phyloP scores from a whole-genome alignment of 1,140 invertebrate species.

The Anthonomus grandis region DNA sequence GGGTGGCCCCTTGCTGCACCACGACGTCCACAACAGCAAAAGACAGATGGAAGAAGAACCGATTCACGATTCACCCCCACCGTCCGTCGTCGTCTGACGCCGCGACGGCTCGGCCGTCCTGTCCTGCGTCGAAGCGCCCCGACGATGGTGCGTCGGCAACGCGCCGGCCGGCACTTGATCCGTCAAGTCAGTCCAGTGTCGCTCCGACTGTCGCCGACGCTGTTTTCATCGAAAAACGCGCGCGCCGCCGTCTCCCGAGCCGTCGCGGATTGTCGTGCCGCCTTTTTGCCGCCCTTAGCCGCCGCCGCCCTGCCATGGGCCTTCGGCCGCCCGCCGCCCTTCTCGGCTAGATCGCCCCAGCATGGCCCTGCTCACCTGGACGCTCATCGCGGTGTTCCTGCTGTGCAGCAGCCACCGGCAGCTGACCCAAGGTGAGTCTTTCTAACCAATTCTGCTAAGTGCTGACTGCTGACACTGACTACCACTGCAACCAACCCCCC shows the following conservation, averaged over 20 bases:
- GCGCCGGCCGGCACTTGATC: slow-evolving; percentile 14
- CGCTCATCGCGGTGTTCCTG: slow-evolving; percentile 26
- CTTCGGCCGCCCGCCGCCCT: slow-evolving; percentile 26
- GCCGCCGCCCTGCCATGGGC: slow-evolving; percentile 27
- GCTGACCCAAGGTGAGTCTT: slow-evolving; percentile 22
- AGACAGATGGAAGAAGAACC: neutral
- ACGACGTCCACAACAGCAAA: neutral
- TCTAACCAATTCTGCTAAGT: neutral
- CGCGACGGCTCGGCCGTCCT: slow-evolving; percentile 14
- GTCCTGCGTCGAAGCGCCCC: slow-evolving; percentile 12
- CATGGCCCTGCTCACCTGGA: slow-evolving; percentile 28
- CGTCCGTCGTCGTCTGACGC: neutral
- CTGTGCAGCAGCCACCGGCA: slow-evolving; percentile 24
- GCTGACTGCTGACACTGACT: neutral
- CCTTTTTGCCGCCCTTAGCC: slow-evolving; percentile 14
- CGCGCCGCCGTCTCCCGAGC: slow-evolving; percentile 11
- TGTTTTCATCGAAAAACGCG: neutral
- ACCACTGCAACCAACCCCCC: slow-evolving; percentile 8
- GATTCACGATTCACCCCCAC: neutral
- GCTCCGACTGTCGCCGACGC: slow-evolving; percentile 12
- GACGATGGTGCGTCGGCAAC: slow-evolving; percentile 21
- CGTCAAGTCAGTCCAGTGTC: slow-evolving; percentile 24
- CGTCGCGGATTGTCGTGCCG: slow-evolving; percentile 14
- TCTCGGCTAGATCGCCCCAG: slow-evolving; percentile 28
- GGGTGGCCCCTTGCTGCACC: neutral